Base-by-base conservation (phyloP, 1,140 invertebrate genomes). In the Linepithema humile region DNA sequence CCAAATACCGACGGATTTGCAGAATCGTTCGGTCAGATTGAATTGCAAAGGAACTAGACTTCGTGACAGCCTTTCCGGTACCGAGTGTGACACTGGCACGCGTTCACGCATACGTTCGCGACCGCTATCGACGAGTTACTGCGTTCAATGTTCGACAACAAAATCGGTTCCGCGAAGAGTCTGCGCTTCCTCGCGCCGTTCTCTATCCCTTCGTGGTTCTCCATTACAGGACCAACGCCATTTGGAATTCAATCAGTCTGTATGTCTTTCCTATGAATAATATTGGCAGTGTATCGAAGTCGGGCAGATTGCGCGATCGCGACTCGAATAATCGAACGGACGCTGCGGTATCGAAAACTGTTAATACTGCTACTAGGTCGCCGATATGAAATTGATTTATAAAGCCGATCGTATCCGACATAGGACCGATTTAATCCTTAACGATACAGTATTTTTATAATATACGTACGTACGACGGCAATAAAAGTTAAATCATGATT, bases 31-130 rank as follows among this genome's bases (percentile, higher is more conserved):
- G 77, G 15, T 70, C 43, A 85, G 73, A 85, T 85, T 85, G 83
- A 85, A 85, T 85, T 85, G 83, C 83, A 85, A 85, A 85, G n/a
- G 83, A 62, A 70, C n/a, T 77, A 43, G n/a, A 40, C 69, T 32
- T 59, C 29, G 15, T 23, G n/a, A 26, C 23, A 82, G 67, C 9
- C n/a, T 57, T 57, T 45, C 20, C 17, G 29, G 20, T 1, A 6
- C 2, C 62, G 74, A 48, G 29, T 40, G 12, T 23, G n/a, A 29
- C 64, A 20, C 26, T 9, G n/a, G 15, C 2, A 20, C 38, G 38
- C 55, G 67, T 60, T 50, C 43, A 35, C 53, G 53, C 40, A 40
- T 29, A 59, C 29, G 4, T 23, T 55, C 29, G 59, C 75, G 59
- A 48, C 43, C 45, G 26, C 38, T 26, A 35, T 65, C 80, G 29